phyloP scores from a whole-genome alignment of 2,113 vertebrate genomes.

The Bettongia penicillata region DNA sequence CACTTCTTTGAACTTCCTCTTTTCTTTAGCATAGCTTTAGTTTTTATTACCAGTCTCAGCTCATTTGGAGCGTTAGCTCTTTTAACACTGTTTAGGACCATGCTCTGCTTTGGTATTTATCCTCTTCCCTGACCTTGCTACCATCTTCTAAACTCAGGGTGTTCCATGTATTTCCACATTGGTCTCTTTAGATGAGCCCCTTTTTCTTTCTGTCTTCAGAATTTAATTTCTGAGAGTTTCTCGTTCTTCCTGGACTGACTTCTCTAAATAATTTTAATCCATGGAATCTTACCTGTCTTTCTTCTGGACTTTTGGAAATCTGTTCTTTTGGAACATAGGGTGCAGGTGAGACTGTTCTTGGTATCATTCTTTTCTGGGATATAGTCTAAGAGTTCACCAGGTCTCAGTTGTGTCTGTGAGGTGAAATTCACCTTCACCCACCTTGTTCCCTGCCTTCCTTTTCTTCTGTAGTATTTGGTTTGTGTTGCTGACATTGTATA shows the following conservation, averaged over 20 bases:
- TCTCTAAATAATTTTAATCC: no score
- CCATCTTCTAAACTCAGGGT: no score
- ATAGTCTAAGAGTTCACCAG: not conserved
- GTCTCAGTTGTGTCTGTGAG: not conserved
- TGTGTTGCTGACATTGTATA: not conserved
- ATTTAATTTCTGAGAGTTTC: no score
- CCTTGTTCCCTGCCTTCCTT: no score
- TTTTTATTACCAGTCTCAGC: not conserved
- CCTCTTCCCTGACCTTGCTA: no score
- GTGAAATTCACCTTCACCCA: not conserved
- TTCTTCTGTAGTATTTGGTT: not conserved
- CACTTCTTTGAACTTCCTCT: not conserved
- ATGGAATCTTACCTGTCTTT: no score
- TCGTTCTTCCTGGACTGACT: no score
- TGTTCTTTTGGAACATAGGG: not conserved
- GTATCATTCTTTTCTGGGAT: not conserved
- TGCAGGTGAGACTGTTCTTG: not conserved
- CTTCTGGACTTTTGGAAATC: no score
- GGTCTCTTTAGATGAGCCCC: no score
- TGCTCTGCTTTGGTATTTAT: no score
- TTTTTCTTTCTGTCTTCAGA: no score
- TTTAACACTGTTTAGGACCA: not conserved
- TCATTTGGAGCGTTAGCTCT: not conserved
- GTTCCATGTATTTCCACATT: no score
- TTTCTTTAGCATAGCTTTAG: not conserved